phyloP scores from a whole-genome alignment of 2,797 vertebrate species.

The Balearica regulorum region DNA sequence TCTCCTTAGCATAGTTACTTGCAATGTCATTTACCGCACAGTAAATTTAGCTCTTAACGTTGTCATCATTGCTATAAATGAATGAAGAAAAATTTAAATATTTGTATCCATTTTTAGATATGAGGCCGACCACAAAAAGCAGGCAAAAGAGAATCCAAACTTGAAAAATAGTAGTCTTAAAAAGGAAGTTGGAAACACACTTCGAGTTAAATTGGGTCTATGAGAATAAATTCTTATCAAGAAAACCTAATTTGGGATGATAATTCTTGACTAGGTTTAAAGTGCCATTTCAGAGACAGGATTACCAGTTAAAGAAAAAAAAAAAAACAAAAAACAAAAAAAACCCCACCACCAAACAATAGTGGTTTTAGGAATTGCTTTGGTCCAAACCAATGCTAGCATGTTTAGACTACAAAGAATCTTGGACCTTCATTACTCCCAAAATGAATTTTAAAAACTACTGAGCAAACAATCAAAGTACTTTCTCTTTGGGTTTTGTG shows the following conservation, averaged over 20 bases:
- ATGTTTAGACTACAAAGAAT: neutral
- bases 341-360: no score
- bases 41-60: neutral
- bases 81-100: neutral
- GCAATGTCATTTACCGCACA: neutral
- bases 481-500: neutral
- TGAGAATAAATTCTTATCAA: neutral
- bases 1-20: neutral
- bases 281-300: neutral
- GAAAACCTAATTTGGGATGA: neutral
- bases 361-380: neutral
- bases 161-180: neutral
- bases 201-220: neutral
- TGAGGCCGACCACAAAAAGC: neutral
- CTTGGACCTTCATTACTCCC: neutral
- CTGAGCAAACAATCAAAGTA: neutral
- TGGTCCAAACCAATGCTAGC: neutral
- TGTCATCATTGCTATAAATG: constrained; percentile 15
- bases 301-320: neutral
- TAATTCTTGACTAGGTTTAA: neutral
- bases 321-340: neutral
- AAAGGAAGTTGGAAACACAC: neutral
- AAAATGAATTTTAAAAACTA: neutral
- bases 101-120: neutral
- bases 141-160: neutral